A percentile compares a stretch with the other conserved stretches of the same genome.
Evolutionary conservation across 2,113 vertebrate genomes (phyloP).

Genomic region (Mungos mungo): DNA sequence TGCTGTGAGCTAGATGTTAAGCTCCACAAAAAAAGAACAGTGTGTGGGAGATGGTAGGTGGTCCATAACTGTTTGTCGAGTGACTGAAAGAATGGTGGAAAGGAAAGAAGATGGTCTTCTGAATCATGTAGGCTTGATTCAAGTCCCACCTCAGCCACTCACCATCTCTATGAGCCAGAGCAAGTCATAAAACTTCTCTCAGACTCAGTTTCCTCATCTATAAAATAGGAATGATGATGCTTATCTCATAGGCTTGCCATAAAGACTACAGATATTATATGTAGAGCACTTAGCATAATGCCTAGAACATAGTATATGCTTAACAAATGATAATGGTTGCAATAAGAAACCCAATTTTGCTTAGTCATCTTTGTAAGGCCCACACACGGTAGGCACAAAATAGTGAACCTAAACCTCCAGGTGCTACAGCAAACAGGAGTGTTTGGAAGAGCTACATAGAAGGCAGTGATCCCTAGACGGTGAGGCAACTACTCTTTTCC

Average conservation of each 20-base stretch:
- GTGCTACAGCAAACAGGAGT: neutral
- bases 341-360: neutral
- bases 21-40: neutral
- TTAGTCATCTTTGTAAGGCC: neutral
- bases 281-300: neutral
- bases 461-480: neutral
- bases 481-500: neutral
- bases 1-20: neutral
- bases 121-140: neutral
- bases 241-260: neutral
- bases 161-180: neutral
- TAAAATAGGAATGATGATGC: neutral
- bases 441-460: neutral
- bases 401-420: neutral
- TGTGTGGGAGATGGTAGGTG: neutral
- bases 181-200: neutral
- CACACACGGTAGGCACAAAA: neutral
- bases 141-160: neutral
- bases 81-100: neutral
- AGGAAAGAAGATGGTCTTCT: neutral
- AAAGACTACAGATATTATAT: neutral
- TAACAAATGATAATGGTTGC: neutral
- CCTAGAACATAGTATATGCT: neutral
- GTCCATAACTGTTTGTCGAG: neutral
- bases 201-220: neutral